phyloP scores from a whole-genome alignment of 2,888 invertebrate genomes.

The Phaonia tiefii region DNA sequence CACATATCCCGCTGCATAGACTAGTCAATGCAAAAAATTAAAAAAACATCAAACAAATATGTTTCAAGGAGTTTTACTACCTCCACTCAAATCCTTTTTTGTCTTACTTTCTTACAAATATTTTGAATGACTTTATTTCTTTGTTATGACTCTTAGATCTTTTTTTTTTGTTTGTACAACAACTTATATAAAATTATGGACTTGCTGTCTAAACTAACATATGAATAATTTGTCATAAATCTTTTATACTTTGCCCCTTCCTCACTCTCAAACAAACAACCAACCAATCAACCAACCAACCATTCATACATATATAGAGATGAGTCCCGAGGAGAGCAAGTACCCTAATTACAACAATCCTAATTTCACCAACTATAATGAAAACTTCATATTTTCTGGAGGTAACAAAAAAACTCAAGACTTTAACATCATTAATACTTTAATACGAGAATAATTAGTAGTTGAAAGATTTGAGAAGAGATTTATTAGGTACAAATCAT shows the following conservation, averaged over 20 bases:
- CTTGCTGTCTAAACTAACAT: neutral
- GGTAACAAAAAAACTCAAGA: constrained; percentile 30
- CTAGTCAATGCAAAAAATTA: too few species aligned
- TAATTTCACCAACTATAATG: constrained; percentile 38
- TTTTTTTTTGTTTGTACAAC: neutral
- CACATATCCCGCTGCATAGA: too few species aligned
- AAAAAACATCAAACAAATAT: too few species aligned
- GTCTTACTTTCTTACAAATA: too few species aligned
- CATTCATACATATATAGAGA: constrained; percentile 14
- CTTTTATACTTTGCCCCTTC: constrained; percentile 27
- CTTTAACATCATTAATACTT: neutral
- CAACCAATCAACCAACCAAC: too few species aligned
- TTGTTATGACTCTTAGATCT: constrained; percentile 2
- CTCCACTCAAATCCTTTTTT: too few species aligned
- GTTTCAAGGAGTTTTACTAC: too few species aligned
- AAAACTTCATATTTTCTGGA: constrained; percentile 42
- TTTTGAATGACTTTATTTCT: constrained; percentile 20
- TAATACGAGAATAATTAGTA: neutral
- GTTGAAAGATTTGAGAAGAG: neutral
- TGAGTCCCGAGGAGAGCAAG: constrained; percentile 40
- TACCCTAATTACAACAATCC: constrained; percentile 31
- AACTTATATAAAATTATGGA: neutral
- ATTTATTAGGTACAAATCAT: neutral
- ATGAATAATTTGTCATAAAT: constrained; percentile 18
- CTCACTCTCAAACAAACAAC: too few species aligned